These are phyloP conservation scores for Spodoptera litura DNA, from an alignment of 1,140 invertebrate genomes.

Conservation along the genomic window DNA sequence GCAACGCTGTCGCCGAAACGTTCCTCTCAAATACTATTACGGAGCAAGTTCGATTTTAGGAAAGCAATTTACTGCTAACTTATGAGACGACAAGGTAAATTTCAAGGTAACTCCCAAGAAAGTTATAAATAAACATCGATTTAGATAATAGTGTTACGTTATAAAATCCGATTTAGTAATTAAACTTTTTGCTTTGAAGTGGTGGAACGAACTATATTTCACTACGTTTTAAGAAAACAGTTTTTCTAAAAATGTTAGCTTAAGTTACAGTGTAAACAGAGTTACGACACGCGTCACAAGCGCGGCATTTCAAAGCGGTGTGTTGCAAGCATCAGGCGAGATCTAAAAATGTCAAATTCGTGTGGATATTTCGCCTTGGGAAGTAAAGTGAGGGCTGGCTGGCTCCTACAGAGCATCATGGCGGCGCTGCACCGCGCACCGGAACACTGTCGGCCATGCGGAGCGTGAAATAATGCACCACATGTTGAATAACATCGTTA, in stretches of 20 bases:
- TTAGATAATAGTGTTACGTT: background rate
- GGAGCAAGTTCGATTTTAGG: constrained; percentile 22
- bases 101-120: background rate
- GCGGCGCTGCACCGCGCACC: constrained; percentile 58
- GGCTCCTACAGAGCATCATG: constrained; percentile 40
- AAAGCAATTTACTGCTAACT: background rate
- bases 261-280: constrained; percentile 61
- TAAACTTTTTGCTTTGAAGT: constrained; percentile 11
- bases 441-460: constrained; percentile 64
- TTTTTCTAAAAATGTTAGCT: constrained; percentile 61
- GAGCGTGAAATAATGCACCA: constrained; percentile 76
- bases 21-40: constrained; percentile 24
- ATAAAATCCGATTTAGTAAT: constrained; percentile 9
- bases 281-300: constrained; percentile 65
- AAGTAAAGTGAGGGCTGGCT: constrained; percentile 31
- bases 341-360: constrained; percentile 83
- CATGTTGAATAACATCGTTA: constrained; percentile 74
- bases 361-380: constrained; percentile 69
- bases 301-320: constrained; percentile 70
- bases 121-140: background rate
- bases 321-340: constrained; percentile 66
- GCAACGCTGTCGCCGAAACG: constrained; percentile 19
- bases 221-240: constrained; percentile 41
- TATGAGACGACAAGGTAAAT: background rate
- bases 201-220: constrained; percentile 45